Conservation (phyloP, 2,797 vertebrate species). For the Hipposideros larvatus region DNA sequence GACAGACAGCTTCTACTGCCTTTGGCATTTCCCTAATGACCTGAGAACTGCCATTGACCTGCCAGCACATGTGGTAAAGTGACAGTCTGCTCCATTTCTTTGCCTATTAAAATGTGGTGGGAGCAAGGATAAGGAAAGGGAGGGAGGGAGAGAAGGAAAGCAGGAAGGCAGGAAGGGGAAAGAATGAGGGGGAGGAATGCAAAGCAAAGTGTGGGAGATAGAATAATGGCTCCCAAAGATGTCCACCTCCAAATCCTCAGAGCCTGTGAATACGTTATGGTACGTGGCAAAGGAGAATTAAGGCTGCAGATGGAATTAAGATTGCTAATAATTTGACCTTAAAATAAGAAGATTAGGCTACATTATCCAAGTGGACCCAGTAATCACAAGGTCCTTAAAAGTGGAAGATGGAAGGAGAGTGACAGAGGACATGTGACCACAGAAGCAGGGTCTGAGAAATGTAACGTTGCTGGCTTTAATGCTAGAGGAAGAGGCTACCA, state of each 20-base stretch:
- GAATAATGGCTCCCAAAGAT: background rate
- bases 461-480: background rate
- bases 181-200: background rate
- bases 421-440: background rate
- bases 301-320: background rate
- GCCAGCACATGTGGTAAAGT: background rate
- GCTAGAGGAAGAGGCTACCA: background rate
- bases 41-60: constrained; percentile 13
- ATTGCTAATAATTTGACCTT: background rate
- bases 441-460: background rate
- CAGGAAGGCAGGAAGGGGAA: background rate
- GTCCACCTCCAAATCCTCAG: background rate
- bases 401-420: background rate
- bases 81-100: constrained; percentile 8
- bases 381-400: background rate
- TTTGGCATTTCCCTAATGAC: constrained; percentile 72
- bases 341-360: background rate
- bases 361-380: background rate
- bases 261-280: background rate
- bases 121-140: background rate
- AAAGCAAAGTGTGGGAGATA: background rate
- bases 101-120: constrained; percentile 23
- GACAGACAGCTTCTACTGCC: constrained; percentile 52
- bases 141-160: background rate
- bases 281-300: background rate